Evolutionary conservation across 1,140 invertebrate species (phyloP), one percentile per base, ranked within the genome.

Genomic region (Drosophila lacteicornis): DNA sequence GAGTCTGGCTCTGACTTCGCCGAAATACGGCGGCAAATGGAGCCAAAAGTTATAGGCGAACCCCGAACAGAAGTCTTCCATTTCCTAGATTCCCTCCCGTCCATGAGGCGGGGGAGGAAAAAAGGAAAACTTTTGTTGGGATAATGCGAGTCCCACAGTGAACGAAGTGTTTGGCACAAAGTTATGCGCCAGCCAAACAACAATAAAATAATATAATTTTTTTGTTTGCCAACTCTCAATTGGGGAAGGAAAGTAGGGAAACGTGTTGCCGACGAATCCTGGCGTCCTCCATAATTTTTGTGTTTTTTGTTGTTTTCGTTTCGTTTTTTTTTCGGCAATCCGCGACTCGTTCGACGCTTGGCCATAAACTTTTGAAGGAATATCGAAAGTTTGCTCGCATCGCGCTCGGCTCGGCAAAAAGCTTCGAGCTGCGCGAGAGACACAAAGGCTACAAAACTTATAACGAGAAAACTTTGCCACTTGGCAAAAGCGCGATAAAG

Each of bases 391-490:
- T 90, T 85, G 40, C 66, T 50, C 40, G 38, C 61, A 69, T 71
- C 67, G 69, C 66, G 67, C 36, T 71, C 68, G 68, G 67, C 80
- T 50, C 60, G 49, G 46, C 60, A 58, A 63, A 42, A 78, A 78
- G 69, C 80, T 76, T 60, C 19, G 70, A 80, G 80, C 83, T 86
- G 74, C 69, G 78, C 85, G 85, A 75, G 76, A 87, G 83, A 90
- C 74, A 90, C 81, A 92, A 91, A 92, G 87, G 84, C 91, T 91
- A 91, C 84, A 91, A 92, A 92, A 92, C 91, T 92, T 92, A 92
- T 92, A 92, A 92, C 91, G 91, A 92, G 91, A 92, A 92, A 92
- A 92, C 90, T 92, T 92, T 92, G 80, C 76, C 88, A 92, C 91
- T 92, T 91, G 91, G 85, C 86, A 90, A 91, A 91, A 84, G 85